phyloP scores from a whole-genome alignment of 2,888 invertebrate genomes.

The Choreutis nemorana region DNA sequence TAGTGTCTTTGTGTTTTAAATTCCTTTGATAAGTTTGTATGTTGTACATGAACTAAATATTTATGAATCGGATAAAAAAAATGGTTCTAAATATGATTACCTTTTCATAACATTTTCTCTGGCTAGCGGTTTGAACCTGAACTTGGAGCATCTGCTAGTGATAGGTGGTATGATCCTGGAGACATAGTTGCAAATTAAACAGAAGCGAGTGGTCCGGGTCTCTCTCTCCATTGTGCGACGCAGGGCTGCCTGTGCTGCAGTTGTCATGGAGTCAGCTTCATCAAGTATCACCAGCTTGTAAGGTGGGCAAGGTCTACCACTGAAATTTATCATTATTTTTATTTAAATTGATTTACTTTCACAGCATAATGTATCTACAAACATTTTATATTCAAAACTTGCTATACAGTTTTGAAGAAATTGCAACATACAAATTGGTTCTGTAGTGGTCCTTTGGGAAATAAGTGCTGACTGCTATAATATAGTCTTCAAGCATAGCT shows the following conservation, averaged over 20 bases:
- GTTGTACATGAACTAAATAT: constrained; percentile 1
- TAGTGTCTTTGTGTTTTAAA: too few relatives aligned
- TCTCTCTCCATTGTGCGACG: constrained; percentile 98
- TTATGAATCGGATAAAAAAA: constrained; percentile 2
- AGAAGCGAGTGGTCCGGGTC: constrained; percentile 93
- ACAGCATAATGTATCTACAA: too few relatives aligned
- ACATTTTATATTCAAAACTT: too few relatives aligned
- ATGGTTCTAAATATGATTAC: constrained; percentile 18
- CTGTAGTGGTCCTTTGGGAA: too few relatives aligned
- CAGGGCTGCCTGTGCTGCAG: constrained; percentile 94
- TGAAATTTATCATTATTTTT: too few relatives aligned
- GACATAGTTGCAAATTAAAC: constrained; percentile 98
- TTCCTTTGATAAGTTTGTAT: too few relatives aligned
- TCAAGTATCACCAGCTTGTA: constrained; percentile 97
- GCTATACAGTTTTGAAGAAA: too few relatives aligned
- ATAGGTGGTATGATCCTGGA: constrained; percentile 97
- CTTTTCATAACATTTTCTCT: constrained; percentile 72
- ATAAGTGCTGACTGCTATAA: too few relatives aligned
- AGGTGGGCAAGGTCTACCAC: constrained; percentile 89
- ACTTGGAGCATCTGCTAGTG: constrained; percentile 97
- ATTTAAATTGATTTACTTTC: too few relatives aligned
- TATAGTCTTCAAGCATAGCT: too few relatives aligned
- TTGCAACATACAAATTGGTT: too few relatives aligned
- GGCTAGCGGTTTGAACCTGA: constrained; percentile 92
- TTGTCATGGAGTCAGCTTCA: constrained; percentile 99